Evolutionary conservation across 1,140 invertebrate genomes (phyloP), one percentile per base, ranked within the genome.

Genomic region (Caerostris darwini): DNA sequence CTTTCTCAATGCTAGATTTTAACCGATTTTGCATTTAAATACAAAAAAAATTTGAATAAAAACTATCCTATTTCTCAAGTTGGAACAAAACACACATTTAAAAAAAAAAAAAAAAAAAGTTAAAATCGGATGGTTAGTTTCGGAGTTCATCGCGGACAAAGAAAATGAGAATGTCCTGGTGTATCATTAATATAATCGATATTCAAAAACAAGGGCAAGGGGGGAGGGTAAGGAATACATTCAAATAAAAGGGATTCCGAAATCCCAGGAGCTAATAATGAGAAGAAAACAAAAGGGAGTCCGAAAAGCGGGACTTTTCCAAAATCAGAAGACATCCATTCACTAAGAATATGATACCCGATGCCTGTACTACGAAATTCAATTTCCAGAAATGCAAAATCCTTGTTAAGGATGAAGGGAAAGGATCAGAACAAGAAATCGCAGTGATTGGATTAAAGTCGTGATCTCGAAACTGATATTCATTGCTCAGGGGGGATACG

Each of bases 381-480:
- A 88, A 88, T 88, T 88, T 88, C 86, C 59, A 64, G 86, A 88
- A 88, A 88, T 88, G 86, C 86, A 88, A 88, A 88, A 88, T 88
- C 86, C 86, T 88, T 88, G 86, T 88, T 88, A 88, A 88, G 58
- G 86, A 19, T 17, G 19, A n/a, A 19, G 50, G 86, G 50, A 88
- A 34, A 10, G 61, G 86, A 88, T 34, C 58, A 61, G 86, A 64
- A 64, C 86, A 64, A 88, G 86, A 88, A 88, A 88, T 88, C 86
- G 59, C 58, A 61, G 86, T 88, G 86, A 88, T 88, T 88, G 86
- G 86, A 88, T 88, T 88, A 64, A 88, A 88, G 86, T 64, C 86
- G 19, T 88, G 86, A 88, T 88, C 86, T 88, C 86, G 58, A 64
- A 88, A 88, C 86, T 88, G 86, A 88, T 88, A 88, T 88, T 64